Evolutionary conservation across 2,797 vertebrate species (phyloP), one percentile per base, ranked within the genome.

Genomic region (Lophotriccus pileatus): DNA sequence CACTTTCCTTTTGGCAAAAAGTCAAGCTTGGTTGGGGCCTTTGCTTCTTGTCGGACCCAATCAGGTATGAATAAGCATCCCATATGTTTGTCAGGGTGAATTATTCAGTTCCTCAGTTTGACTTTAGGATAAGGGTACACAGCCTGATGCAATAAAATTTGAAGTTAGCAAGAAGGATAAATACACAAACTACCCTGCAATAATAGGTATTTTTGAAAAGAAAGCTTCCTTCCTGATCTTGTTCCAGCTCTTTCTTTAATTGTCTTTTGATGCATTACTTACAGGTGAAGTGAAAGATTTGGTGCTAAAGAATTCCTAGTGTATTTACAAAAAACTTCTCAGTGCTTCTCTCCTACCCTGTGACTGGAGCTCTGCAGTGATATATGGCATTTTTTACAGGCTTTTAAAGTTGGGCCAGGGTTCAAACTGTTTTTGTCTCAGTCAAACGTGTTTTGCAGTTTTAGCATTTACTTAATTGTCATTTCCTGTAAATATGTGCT

Each of bases 1-100:
- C 99, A 14, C 99, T 99, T 74, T 99, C 99, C 93, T 97, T 99
- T 94, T 99, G 99, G 99, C 99, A 99, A 97, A 99, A 99, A 95
- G 98, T 99, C 53, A 99, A 99, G 34, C 98, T 99, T 89, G 99
- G 99, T 4, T 99, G 99, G 99, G 99, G 99, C 59, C 98, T 99
- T 74, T 99, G 99, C 97, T 99, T 99, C 97, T 98, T 99, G 87
- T 99, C 99, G 7, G 99, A 99, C 94, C 99, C 99, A 25, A 99
- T 99, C 98, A 99, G 99, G 99, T 99, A 98, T 77, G 97, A 59
- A 76, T 81, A 49, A 88, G 24, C 22, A 44, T 55, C 14, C 28
- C 9, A 8, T 53, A 12, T 28, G 14, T 78, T 58, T 83, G 30
- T 50, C 2, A 2, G 34, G 16, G 28, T 69, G 36, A 60, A 24